Base-by-base conservation (phyloP, 1,140 invertebrate species). In the Drosophila willistoni region DNA sequence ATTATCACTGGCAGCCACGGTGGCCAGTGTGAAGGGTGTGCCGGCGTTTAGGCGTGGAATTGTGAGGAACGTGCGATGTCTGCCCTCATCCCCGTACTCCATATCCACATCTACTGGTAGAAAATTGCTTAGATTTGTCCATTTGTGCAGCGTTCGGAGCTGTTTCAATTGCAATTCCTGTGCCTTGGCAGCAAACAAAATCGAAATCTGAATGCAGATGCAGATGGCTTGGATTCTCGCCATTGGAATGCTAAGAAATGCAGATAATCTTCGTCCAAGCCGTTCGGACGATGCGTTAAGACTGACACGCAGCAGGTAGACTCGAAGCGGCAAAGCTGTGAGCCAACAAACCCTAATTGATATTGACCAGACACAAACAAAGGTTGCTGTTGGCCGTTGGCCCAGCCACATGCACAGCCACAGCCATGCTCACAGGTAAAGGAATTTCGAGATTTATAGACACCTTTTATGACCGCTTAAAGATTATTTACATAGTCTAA, bases 81-180 rank as follows among this genome's bases (percentile, higher is more conserved):
- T 71, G n/a, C 87, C 90, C 73, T 91, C 79, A 34, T 91, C 85
- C 14, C 95, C 94, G 79, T 90, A 93, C 76, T 95, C 94, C 1
- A 96, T 94, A 73, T 96, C 96, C 5, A 95, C 93, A 80, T 96
- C 96, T 51, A 97, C 95, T 1, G 95, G 95, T 36, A 96, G 96
- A 94, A n/a, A 95, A 94, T 51, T 96, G 90, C 0, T 93, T 17
- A 96, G 73, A 10, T 93, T 80, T 1, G 93, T 93, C 95, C 95
- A 96, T 59, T 81, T 72, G 61, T 91, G 90, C 2, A 91, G 70
- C 13, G 90, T 90, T 51, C 72, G 69, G 25, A 91, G 75, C 25
- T 91, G 61, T 54, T 91, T 87, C 10, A 78, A 22, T 7, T 61
- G 64, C 64, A 89, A 51, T 14, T 65, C 54, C 56, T 87, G 82